Percentiles rank a stretch among this genome's conserved stretches.
phyloP scores from a whole-genome alignment of 1,140 invertebrate genomes.

The Drosophila guanche region DNA sequence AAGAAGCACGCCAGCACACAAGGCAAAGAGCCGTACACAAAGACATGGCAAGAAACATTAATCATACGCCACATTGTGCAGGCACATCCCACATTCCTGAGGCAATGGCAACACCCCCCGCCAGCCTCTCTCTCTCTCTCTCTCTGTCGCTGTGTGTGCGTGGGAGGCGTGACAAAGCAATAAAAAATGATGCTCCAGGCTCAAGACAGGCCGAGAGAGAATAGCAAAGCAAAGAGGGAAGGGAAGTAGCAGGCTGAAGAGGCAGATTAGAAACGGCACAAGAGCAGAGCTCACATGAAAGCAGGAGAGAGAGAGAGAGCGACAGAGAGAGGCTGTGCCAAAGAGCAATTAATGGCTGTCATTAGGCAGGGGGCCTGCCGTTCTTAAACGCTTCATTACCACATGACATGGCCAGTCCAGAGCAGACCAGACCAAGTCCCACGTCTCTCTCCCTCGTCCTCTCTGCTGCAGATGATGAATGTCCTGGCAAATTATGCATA shows the following conservation, averaged over 20 bases:
- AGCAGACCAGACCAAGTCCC: not conserved
- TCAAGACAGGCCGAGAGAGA: no score
- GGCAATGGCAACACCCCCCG: slow-evolving; percentile 6
- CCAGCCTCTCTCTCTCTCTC: not conserved
- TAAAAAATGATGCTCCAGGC: slow-evolving; percentile 63
- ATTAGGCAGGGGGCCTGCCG: slow-evolving; percentile 26
- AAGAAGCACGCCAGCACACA: slow-evolving; percentile 28
- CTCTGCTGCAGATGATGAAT: slow-evolving; percentile 34
- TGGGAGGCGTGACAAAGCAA: slow-evolving; percentile 55
- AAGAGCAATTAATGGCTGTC: slow-evolving; percentile 57
- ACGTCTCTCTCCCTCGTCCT: no score
- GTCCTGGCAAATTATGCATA: slow-evolving; percentile 40
- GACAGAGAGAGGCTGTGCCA: not conserved
- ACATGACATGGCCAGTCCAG: slow-evolving; percentile 20
- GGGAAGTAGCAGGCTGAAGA: not conserved
- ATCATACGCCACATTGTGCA: slow-evolving; percentile 75
- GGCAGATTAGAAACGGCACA: slow-evolving; percentile 14
- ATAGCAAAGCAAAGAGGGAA: no score
- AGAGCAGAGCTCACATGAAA: not conserved
- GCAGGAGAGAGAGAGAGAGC: not conserved
- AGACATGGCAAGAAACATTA: slow-evolving; percentile 56
- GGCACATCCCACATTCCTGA: slow-evolving; percentile 35
- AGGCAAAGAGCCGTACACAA: slow-evolving; percentile 36
- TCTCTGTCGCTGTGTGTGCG: not conserved
- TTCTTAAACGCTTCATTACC: slow-evolving; percentile 45